Percentiles rank a stretch among this genome's conserved stretches.
Conservation (phyloP, 2,888 invertebrate species). For the Apotomis turbidana region DNA sequence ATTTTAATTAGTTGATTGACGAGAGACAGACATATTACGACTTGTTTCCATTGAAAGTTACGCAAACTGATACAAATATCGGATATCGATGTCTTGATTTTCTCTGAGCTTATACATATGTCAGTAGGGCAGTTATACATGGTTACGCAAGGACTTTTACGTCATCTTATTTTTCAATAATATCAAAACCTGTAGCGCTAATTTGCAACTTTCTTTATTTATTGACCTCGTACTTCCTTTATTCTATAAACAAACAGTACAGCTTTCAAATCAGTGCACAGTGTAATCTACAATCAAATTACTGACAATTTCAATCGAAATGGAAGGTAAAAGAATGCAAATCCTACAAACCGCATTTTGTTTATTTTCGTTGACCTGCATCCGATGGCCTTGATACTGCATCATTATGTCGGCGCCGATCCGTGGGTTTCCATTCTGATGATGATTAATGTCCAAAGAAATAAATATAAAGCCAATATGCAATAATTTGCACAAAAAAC, state of each 20-base stretch:
- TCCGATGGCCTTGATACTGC: conserved; percentile 69
- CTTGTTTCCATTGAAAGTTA: conserved; percentile 16
- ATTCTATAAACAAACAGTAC: not conserved
- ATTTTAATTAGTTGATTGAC: conserved; percentile 23
- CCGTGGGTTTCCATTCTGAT: conserved; percentile 53
- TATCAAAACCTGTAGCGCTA: not conserved
- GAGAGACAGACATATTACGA: conserved; percentile 3
- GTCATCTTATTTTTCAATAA: not conserved
- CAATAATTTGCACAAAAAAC: conserved; percentile 48
- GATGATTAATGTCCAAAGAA: conserved; percentile 62
- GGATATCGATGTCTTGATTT: conserved; percentile 7
- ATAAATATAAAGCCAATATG: conserved; percentile 56
- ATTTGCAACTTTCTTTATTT: conserved; percentile 1
- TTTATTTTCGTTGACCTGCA: conserved; percentile 62
- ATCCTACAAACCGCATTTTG: conserved; percentile 61
- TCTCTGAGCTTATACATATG: conserved; percentile 17
- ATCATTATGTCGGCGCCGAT: conserved; percentile 67
- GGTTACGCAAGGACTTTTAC: conserved; percentile 15
- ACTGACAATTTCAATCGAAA: conserved; percentile 48
- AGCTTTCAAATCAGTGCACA: conserved; percentile 37
- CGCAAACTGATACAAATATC: conserved; percentile 20
- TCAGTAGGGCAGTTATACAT: conserved; percentile 54
- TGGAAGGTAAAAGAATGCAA: conserved; percentile 54
- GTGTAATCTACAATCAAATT: conserved; percentile 46
- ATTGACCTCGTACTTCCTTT: not conserved